A percentile compares a stretch with the other conserved stretches of the same genome.
These are phyloP conservation scores for Batillaria attramentaria DNA, from an alignment of 1,140 invertebrate genomes.

Conservation along the genomic window DNA sequence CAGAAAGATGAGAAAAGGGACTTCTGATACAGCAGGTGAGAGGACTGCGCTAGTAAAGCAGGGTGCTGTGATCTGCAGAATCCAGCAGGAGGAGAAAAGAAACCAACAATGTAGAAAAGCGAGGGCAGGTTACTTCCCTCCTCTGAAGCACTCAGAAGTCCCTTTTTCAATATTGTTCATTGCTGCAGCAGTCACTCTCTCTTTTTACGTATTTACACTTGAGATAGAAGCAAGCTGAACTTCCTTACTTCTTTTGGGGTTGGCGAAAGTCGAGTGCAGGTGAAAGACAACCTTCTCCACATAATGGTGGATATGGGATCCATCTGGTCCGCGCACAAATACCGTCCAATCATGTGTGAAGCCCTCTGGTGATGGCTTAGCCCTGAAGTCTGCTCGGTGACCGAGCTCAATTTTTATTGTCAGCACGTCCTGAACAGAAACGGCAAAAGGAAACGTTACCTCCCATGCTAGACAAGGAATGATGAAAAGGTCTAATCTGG, in stretches of 20 bases:
- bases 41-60: no score
- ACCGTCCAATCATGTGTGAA: constrained; percentile 98
- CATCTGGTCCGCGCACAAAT: constrained; percentile 91
- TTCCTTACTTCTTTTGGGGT: constrained; percentile 80
- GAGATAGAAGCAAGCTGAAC: neutral
- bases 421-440: constrained; percentile 39
- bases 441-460: no score
- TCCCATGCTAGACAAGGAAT: no score
- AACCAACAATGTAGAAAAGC: no score
- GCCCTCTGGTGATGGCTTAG: constrained; percentile 85
- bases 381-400: constrained; percentile 85
- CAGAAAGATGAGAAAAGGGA: no score
- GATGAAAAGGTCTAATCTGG: no score
- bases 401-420: constrained; percentile 92
- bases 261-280: constrained; percentile 92
- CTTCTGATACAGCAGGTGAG: no score
- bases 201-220: neutral
- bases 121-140: neutral
- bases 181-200: neutral
- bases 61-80: no score
- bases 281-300: constrained; percentile 96
- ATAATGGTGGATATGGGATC: constrained; percentile 86
- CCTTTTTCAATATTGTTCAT: constrained; percentile 4
- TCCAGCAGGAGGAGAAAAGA: no score
- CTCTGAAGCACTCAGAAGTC: neutral